Conservation (phyloP, 2,797 vertebrate species). For the Manis javanica region DNA sequence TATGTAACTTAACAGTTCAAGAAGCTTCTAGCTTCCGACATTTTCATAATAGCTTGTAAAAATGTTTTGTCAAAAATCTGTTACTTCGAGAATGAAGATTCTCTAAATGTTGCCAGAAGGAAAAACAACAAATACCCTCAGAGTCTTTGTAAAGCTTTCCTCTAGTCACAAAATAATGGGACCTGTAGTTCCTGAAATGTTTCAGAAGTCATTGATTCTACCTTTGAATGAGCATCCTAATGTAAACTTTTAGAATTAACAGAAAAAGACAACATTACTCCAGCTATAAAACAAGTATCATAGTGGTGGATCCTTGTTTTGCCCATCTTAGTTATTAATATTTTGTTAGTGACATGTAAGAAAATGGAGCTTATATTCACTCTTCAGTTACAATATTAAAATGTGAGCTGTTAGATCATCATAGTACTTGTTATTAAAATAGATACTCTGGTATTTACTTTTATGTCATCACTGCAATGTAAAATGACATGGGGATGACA, state of each 20-base stretch:
- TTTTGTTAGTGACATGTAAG: neutral
- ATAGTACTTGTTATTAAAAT: neutral
- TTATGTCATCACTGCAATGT: neutral
- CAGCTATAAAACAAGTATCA: neutral
- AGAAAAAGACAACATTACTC: neutral
- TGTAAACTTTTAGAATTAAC: neutral
- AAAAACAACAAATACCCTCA: neutral
- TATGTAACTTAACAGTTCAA: neutral
- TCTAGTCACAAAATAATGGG: neutral
- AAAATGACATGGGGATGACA: neutral
- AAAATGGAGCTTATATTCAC: neutral
- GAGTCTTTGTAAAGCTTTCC: neutral
- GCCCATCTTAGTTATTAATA: neutral
- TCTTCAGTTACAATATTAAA: neutral
- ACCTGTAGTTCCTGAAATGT: neutral
- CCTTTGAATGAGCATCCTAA: neutral
- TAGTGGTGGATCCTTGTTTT: neutral
- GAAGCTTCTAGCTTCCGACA: neutral
- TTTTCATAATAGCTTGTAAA: neutral
- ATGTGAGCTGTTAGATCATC: neutral
- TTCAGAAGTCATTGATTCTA: neutral
- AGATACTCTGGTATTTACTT: neutral
- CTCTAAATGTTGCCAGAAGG: neutral
- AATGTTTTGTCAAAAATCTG: neutral
- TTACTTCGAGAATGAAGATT: neutral